Percentiles rank a stretch among this genome's conserved stretches.
These are phyloP conservation scores for Eonycteris spelaea DNA, from an alignment of 2,113 vertebrate species.

Conservation along the genomic window DNA sequence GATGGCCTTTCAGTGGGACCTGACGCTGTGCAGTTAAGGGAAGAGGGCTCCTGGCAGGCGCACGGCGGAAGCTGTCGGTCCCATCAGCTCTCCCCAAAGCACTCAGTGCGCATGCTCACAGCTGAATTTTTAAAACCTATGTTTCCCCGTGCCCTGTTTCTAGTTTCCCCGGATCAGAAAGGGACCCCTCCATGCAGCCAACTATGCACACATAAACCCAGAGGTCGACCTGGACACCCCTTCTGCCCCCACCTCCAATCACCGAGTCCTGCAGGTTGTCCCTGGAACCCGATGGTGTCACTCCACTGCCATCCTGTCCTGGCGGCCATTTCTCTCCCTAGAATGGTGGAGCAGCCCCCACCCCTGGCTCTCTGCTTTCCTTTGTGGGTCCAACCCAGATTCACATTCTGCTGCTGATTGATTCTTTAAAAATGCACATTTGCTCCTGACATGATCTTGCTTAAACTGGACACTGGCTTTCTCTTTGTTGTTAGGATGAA, in stretches of 20 bases:
- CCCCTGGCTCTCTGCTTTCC: neutral
- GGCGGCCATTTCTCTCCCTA: neutral
- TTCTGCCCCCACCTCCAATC: neutral
- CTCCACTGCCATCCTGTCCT: neutral
- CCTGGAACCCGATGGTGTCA: neutral
- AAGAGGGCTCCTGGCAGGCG: neutral
- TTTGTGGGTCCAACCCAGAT: neutral
- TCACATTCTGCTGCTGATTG: neutral
- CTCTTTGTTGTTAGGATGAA: neutral
- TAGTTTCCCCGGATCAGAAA: neutral
- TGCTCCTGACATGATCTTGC: neutral
- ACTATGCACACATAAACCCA: accelerated
- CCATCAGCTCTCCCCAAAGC: neutral
- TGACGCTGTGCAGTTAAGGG: neutral
- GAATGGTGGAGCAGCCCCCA: neutral
- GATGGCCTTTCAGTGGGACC: neutral
- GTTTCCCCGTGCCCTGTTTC: too few species aligned
- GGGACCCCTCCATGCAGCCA: neutral
- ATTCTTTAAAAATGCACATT: neutral
- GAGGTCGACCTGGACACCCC: neutral
- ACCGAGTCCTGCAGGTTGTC: neutral
- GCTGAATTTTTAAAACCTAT: neutral
- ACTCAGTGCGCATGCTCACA: neutral
- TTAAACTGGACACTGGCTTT: neutral
- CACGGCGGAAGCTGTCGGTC: neutral